Percentiles rank a stretch among this genome's conserved stretches.
Evolutionary conservation across 1,140 invertebrate species (phyloP).

Genomic region (Charaxes varanes): DNA sequence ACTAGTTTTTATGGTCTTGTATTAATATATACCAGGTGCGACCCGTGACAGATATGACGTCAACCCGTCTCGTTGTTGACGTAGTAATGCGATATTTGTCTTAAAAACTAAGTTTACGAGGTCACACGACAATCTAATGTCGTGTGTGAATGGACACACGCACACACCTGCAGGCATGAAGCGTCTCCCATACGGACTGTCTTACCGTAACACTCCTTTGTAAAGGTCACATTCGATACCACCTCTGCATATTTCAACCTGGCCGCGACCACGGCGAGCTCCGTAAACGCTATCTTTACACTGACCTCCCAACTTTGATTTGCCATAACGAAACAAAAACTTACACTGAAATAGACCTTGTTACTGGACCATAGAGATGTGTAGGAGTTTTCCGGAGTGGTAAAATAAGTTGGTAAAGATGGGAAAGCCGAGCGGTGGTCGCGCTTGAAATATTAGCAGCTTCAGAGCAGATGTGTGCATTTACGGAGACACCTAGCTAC

Average conservation of each 20-base stretch:
- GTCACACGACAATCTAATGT: no score
- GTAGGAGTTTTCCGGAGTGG: background rate
- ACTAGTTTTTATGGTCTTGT: no score
- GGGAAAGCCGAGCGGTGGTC: constrained; percentile 43
- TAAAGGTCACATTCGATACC: constrained; percentile 60
- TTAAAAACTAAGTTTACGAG: no score
- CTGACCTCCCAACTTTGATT: constrained; percentile 36
- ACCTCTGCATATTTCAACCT: constrained; percentile 65
- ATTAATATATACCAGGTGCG: no score
- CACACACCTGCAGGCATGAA: constrained; percentile 35
- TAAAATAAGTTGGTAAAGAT: constrained; percentile 35
- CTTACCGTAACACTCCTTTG: constrained; percentile 56
- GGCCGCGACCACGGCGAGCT: constrained; percentile 48
- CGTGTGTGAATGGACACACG: constrained; percentile 25
- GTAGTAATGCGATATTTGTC: no score
- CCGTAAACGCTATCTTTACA: constrained; percentile 63
- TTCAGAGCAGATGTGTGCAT: constrained; percentile 61
- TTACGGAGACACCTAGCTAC: constrained; percentile 43
- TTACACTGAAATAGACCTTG: constrained; percentile 21
- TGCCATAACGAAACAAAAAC: constrained; percentile 6
- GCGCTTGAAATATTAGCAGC: constrained; percentile 67
- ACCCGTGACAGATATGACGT: no score
- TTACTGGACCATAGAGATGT: constrained; percentile 1
- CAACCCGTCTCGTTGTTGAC: no score
- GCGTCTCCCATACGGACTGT: constrained; percentile 52